Evolutionary conservation across 2,888 invertebrate genomes (phyloP).

Genomic region (Ischnus inquisitorius): DNA sequence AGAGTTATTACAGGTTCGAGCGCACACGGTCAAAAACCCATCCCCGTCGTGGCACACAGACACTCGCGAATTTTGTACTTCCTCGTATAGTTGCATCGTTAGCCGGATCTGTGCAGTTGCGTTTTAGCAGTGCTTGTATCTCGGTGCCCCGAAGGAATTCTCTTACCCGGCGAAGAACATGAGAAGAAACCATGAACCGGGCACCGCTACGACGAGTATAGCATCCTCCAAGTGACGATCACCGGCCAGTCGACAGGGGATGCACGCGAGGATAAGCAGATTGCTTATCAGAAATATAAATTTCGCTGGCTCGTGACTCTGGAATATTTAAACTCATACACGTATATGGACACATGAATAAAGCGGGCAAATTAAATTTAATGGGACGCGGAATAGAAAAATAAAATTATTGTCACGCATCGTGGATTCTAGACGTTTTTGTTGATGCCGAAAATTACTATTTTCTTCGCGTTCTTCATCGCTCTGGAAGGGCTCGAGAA

Average conservation of each 20-base stretch:
- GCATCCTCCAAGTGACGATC: conserved; percentile 95
- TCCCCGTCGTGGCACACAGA: not conserved
- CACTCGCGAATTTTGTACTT: conserved; percentile 32
- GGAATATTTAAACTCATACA: not conserved
- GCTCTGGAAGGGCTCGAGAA: no score
- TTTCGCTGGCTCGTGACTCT: conserved; percentile 98
- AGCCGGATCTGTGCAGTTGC: conserved; percentile 25
- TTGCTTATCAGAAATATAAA: conserved; percentile 97
- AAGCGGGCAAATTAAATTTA: not conserved
- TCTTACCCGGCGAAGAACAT: conserved; percentile 99
- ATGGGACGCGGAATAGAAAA: not conserved
- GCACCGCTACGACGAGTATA: conserved; percentile 95
- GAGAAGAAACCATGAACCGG: conserved; percentile 98
- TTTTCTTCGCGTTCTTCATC: no score
- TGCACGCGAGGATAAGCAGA: conserved; percentile 94
- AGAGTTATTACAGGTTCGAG: conserved; percentile 62
- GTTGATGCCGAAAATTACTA: no score
- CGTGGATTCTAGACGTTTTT: no score
- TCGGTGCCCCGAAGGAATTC: conserved; percentile 34
- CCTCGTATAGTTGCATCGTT: conserved; percentile 22
- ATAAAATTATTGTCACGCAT: no score
- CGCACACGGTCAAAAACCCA: not conserved
- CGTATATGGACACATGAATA: not conserved
- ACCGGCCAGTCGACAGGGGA: conserved; percentile 93
- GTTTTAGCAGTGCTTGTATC: conserved; percentile 7